Base-by-base conservation (phyloP, 1,140 invertebrate species). In the Belonocnema kinseyi region DNA sequence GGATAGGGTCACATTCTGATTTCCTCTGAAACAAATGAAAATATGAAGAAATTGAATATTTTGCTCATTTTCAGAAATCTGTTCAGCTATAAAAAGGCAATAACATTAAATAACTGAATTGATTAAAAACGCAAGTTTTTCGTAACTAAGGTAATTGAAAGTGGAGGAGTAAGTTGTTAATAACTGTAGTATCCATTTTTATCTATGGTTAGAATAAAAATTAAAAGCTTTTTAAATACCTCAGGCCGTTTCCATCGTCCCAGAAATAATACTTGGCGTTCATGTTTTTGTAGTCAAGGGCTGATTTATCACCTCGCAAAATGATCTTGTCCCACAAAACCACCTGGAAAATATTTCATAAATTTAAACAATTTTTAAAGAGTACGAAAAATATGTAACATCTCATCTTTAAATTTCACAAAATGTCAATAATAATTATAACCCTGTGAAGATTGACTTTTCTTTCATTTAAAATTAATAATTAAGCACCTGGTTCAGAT, bases 261-360 rank as follows among this genome's bases (percentile, higher is more conserved):
- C 98, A 99, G 92, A 99, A 99, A 89, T 99, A 99, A 92, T 99
- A 99, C 90, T 99, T 99, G 4, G 97, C 98, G 87, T 99, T 97
- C 92, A 98, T 95, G 88, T 97, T 98, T 89, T 97, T 97, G 82
- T 98, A 97, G 85, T 98, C 96, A 52, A 99, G 88, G 17, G 97
- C 92, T 50, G 98, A 95, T 92, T 98, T 97, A 88, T 99, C 97
- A 72, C 97, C 97, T 87, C 99, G 94, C 74, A 96, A 91, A 78
- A 99, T 97, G 81, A 99, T 99, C 92, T 99, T 99, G 90, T 99
- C 99, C 99, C 99, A 99, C 3, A 99, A 92, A 7, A 99, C 97
- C 83, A 99, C 97, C 95, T 97, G 91, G 92, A 50, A 51, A 7
- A 52, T n/a, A 77, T 8, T 52, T 19, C 19, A 61, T 40, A 73